Evolutionary conservation across 2,113 vertebrate genomes (phyloP).

Genomic region (Lagopus muta): DNA sequence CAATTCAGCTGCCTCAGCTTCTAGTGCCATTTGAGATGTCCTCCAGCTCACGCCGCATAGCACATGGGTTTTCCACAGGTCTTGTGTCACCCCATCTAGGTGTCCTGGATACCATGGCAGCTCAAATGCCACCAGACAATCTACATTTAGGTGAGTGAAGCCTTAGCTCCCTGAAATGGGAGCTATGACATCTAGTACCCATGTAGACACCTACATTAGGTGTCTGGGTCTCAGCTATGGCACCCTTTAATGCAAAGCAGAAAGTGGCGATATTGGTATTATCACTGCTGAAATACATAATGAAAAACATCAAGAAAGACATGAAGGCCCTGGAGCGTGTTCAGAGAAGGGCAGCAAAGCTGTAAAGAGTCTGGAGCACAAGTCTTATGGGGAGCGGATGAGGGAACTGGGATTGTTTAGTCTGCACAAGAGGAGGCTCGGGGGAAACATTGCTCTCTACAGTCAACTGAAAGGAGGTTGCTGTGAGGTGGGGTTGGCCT

Average conservation of each 20-base stretch:
- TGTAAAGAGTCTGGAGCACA: too few relatives aligned
- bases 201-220: neutral
- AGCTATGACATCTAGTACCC: neutral
- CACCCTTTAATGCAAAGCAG: accelerated
- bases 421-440: too few relatives aligned
- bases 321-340: too few relatives aligned
- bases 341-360: too few relatives aligned
- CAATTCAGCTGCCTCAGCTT: neutral
- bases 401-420: too few relatives aligned
- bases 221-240: neutral
- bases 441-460: too few relatives aligned
- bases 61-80: neutral
- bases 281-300: neutral
- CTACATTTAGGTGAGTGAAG: neutral
- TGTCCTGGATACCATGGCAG: neutral
- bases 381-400: too few relatives aligned
- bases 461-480: too few relatives aligned
- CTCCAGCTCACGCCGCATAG: neutral
- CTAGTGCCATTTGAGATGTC: neutral
- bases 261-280: neutral
- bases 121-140: neutral
- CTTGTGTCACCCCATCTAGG: neutral
- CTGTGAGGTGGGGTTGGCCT: too few relatives aligned
- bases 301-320: too few relatives aligned
- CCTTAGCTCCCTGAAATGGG: neutral